Evolutionary conservation across 2,888 invertebrate genomes (phyloP).

Genomic region (Zeuzera pyrina): DNA sequence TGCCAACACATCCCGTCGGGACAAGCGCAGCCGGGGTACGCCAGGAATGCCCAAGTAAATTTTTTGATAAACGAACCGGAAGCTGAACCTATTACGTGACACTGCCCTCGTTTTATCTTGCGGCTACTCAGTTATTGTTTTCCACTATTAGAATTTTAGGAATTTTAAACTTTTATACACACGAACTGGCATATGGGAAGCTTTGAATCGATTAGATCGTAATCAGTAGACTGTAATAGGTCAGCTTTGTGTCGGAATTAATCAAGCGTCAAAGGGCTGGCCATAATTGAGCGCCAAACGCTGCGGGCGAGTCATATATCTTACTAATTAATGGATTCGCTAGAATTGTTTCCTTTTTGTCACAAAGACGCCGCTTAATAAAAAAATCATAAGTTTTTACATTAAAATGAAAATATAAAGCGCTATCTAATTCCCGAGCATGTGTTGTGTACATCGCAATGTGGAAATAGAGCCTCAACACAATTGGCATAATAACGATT

Average conservation of each 20-base stretch:
- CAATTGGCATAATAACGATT: too few relatives aligned
- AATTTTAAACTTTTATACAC: constrained; percentile 53
- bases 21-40: constrained; percentile 49
- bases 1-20: constrained; percentile 57
- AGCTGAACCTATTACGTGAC: constrained; percentile 66
- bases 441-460: too few relatives aligned
- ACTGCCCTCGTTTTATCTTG: constrained; percentile 52
- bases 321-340: constrained; percentile 68
- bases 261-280: constrained; percentile 67
- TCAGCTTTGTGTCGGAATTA: constrained; percentile 69
- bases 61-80: constrained; percentile 70
- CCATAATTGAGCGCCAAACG: constrained; percentile 58
- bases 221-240: constrained; percentile 62
- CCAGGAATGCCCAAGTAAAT: constrained; percentile 66
- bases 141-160: constrained; percentile 50
- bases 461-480: too few relatives aligned
- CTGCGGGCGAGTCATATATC: constrained; percentile 61
- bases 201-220: constrained; percentile 67
- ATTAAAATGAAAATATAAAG: too few relatives aligned
- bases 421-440: too few relatives aligned
- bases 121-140: constrained; percentile 61
- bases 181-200: constrained; percentile 54
- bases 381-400: too few relatives aligned
- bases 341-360: constrained; percentile 46
- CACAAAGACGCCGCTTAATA: constrained; percentile 53